Evolutionary conservation across 2,113 vertebrate genomes (phyloP), one percentile per base, ranked within the genome.

Genomic region (Tinamus guttatus): DNA sequence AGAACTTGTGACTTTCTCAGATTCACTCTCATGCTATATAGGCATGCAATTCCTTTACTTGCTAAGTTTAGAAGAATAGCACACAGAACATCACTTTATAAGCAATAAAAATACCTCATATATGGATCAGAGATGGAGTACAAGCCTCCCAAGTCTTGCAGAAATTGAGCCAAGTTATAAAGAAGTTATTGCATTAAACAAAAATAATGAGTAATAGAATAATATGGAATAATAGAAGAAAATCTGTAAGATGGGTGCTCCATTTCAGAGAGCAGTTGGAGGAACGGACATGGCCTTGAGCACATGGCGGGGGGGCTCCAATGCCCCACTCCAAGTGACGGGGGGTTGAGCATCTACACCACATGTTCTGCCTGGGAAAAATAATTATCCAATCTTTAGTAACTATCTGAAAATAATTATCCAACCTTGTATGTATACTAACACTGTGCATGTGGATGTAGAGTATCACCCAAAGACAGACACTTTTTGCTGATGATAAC

Each of bases 271-370:
- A 51, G 63, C 9, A 13, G 49, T 40, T 88, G 54, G 62, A 90
- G 34, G 34, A 85, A 43, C 3, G 0, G 5, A 52, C 36, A 13
- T 0, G 5, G 32, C 80, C 59, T 59, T 58, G 43, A 82, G 63
- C 25, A 47, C 3, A 11, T 28, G 28, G n/a, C n/a, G n/a, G n/a
- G n/a, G n/a, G 11, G 81, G 38, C 22, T 73, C 8, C 54, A 32
- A 0, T 36, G 76, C 59, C 28, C 64, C 28, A 38, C 52, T 60
- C 58, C 0, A 0, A 54, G 67, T 4, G 16, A 76, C 21, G 5
- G 22, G 85, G 34, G 11, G 32, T 15, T 13, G 2, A 25, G 28
- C 25, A 77, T 32, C 0, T 0, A 52, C 47, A 45, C 32, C n/a
- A 10, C n/a, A 78, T 41, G 22, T 73, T 47, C 41, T 65, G 54